phyloP scores from a whole-genome alignment of 2,113 vertebrate species.

The Butorides virescens region DNA sequence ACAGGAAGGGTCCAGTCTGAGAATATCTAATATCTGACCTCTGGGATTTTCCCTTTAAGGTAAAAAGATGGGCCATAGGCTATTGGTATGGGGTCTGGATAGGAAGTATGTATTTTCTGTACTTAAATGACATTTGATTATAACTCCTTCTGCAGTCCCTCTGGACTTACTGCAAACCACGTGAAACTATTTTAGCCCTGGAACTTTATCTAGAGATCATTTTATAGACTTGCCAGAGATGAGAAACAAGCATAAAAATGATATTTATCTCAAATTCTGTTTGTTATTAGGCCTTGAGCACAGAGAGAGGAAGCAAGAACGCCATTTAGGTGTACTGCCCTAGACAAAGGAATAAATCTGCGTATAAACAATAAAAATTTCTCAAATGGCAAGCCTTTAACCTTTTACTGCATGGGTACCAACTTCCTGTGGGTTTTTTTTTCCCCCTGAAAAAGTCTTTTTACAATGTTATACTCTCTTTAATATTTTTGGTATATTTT shows the following conservation, averaged over 20 bases:
- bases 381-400: neutral
- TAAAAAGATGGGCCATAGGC: neutral
- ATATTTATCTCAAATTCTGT: constrained; percentile 27
- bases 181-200: neutral
- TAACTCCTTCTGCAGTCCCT: neutral
- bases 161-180: neutral
- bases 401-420: neutral
- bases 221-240: neutral
- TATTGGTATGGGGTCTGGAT: neutral
- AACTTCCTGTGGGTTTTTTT: neutral
- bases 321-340: neutral
- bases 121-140: constrained; percentile 9
- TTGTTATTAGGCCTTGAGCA: constrained; percentile 10
- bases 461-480: neutral
- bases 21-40: neutral
- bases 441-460: neutral
- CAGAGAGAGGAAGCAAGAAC: neutral
- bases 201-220: neutral
- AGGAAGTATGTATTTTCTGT: neutral
- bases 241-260: constrained; percentile 11
- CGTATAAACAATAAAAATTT: neutral
- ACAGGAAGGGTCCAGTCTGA: neutral
- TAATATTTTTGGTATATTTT: neutral
- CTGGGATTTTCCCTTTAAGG: neutral
- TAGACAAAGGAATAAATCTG: neutral